These are phyloP conservation scores for Lasiommata megera DNA, from an alignment of 2,888 invertebrate genomes.

Conservation along the genomic window DNA sequence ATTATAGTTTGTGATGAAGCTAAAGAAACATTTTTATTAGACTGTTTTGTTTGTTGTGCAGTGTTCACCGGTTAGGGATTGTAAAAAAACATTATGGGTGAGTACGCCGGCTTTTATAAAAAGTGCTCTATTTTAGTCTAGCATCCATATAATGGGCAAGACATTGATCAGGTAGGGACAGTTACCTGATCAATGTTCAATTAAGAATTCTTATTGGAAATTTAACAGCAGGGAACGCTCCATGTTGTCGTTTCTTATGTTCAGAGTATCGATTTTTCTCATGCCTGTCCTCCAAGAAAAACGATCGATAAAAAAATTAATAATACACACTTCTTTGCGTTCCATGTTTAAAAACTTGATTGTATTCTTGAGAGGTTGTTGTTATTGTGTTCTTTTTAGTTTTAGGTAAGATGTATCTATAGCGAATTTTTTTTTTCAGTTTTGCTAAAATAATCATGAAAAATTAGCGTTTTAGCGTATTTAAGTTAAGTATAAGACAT, in stretches of 20 bases:
- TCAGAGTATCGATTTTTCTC: conserved; percentile 70
- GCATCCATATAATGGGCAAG: background rate
- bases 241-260: conserved; percentile 44
- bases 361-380: too few species aligned
- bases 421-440: too few species aligned
- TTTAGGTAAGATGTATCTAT: too few species aligned
- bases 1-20: conserved; percentile 59
- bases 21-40: conserved; percentile 42
- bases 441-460: too few species aligned
- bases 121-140: background rate
- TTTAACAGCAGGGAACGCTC: conserved; percentile 17
- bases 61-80: conserved; percentile 35
- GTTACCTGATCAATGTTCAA: background rate
- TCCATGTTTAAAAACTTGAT: background rate
- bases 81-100: conserved; percentile 65
- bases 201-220: conserved; percentile 40
- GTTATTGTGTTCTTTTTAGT: too few species aligned
- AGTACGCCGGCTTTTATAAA: conserved; percentile 59
- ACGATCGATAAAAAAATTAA: conserved; percentile 5
- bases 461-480: too few species aligned
- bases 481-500: too few species aligned
- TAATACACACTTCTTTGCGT: background rate
- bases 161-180: background rate
- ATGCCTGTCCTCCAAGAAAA: conserved; percentile 41
- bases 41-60: conserved; percentile 40